Evolutionary conservation across 2,797 vertebrate species (phyloP), one percentile per base, ranked within the genome.

Genomic region (Lophius americanus): DNA sequence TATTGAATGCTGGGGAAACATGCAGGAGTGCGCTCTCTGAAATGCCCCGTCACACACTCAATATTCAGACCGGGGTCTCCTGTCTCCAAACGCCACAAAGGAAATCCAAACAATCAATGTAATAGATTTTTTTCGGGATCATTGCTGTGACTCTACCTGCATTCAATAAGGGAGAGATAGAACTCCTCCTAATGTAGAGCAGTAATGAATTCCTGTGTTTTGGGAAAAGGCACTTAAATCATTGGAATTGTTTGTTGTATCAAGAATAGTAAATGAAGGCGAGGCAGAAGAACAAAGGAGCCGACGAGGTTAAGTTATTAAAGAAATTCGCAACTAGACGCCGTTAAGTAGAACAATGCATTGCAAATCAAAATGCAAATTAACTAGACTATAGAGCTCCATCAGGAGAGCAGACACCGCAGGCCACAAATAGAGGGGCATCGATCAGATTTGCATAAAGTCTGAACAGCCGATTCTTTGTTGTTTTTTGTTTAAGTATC

Each of bases 61-160:
- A 39, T 78, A 68, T 66, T 65, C 65, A 66, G 14, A 64, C 57
- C 12, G 64, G 69, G 37, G 8, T 49, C 53, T 42, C 13, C 51
- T 61, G 53, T 52, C 69, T 83, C 44, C 37, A 46, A 9, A 5
- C 32, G 42, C 56, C n/a, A 12, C 5, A 42, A 51, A 70, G 58
- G 58, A 78, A 73, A 65, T 44, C 74, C 61, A 4, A 6, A 64
- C 75, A 51, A 77, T 85, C 60, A 36, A 54, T 74, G 54, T 7
- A 3, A 77, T 67, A 0, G 64, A 78, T 72, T 73, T 59, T 39
- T 60, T 23, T 23, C 23, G 5, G 36, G 55, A 61, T 82, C 9
- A 14, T n/a, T 73, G 71, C 38, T 9, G 23, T 23, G 23, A 23
- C 23, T 23, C 23, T 23, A 23, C 23, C 23, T 23, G 23, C 23